Base-by-base conservation (phyloP, 2,797 vertebrate species). In the Erpetoichthys calabaricus region DNA sequence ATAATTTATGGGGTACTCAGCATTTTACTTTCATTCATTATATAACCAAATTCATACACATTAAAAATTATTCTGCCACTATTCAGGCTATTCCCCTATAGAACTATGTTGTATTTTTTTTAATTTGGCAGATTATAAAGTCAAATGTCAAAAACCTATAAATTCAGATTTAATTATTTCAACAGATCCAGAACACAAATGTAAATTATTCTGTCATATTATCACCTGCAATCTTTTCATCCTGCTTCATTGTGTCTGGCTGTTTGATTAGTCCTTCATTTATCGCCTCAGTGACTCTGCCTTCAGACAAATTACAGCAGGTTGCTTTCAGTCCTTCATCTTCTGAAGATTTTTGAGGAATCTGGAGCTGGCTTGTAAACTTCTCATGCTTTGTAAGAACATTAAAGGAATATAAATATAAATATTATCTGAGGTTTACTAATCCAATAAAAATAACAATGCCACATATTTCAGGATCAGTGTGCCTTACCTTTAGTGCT, bases 301-400 rank as follows among this genome's bases (percentile, higher is more conserved):
- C 71, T 58, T 73, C 77, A 10, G 45, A 63, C 7, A 67, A 56
- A 64, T 67, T 81, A 3, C 62, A 68, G 63, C 71, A 68, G 8
- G 77, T 67, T 56, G 85, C 75, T 75, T 89, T 97, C 1, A 65
- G 65, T 3, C 75, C 65, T 68, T 97, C 94, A 47, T 77, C 64
- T 5, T 77, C 84, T 60, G 83, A 81, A 25, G 83, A 81, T 70
- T 92, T 97, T 67, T 94, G 91, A 67, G 88, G 88, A 68, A 99
- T 82, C 25, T 99, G 93, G 58, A 97, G 85, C 63, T 96, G 92
- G 62, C 94, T 99, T 65, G 93, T 94, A 78, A 97, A 99, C 79
- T 99, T 99, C 72, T 99, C 95, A 75, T 99, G 95, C 95, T 99
- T 68, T 2, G 8, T 44, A 44, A 55, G 62, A 64, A 70, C 56